Evolutionary conservation across 1,140 invertebrate genomes (phyloP).

Genomic region (Batillaria attramentaria): DNA sequence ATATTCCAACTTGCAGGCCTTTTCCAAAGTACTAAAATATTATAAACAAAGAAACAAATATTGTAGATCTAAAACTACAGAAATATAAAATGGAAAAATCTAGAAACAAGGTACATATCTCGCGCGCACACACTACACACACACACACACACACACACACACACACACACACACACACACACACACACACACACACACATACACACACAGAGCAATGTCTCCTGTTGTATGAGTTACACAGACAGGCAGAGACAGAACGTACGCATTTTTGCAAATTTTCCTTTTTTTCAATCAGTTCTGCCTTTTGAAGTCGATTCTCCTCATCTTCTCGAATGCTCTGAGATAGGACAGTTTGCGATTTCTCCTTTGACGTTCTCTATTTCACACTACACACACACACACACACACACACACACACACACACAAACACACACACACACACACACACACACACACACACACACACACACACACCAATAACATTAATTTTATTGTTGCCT

Average conservation of each 20-base stretch:
- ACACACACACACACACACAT: constrained; percentile 1
- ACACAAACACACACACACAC: too few species aligned
- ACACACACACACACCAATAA: too few species aligned
- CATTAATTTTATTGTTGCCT: background rate
- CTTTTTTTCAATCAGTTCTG: background rate
- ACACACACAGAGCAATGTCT: background rate
- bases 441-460: too few species aligned
- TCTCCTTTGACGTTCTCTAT: background rate
- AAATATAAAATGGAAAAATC: background rate
- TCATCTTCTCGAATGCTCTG: background rate
- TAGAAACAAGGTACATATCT: background rate
- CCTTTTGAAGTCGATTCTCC: background rate
- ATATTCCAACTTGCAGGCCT: background rate
- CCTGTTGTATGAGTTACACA: background rate
- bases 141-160: background rate
- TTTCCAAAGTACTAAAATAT: background rate
- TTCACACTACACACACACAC: too few species aligned
- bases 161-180: background rate
- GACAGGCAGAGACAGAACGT: background rate
- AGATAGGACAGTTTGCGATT: background rate
- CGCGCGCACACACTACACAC: background rate
- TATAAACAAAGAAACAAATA: background rate
- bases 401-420: too few species aligned
- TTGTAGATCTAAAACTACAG: background rate
- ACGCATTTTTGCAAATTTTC: background rate